These are phyloP conservation scores for Parasteatoda tepidariorum DNA, from an alignment of 1,140 invertebrate species.

Conservation along the genomic window DNA sequence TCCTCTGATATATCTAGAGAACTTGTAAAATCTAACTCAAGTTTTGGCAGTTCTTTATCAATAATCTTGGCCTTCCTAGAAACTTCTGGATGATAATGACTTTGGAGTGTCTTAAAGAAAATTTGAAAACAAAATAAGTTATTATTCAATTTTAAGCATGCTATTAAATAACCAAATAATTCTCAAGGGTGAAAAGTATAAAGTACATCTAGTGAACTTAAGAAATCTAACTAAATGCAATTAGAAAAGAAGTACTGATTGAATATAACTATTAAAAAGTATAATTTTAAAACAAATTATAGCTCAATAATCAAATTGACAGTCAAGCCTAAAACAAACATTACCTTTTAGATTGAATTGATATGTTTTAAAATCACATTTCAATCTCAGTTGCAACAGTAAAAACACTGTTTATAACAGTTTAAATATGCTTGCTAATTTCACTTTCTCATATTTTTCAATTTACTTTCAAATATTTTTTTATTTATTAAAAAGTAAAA, in stretches of 20 bases:
- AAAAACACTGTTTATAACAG: not conserved
- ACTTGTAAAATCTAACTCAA: slow-evolving; percentile 70
- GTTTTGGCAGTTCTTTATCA: slow-evolving; percentile 74
- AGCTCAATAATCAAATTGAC: not conserved
- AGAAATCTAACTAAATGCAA: not conserved
- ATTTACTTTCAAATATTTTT: too few species aligned
- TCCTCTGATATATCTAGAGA: not conserved
- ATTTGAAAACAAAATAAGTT: not conserved
- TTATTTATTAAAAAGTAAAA: too few species aligned
- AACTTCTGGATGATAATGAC: slow-evolving; percentile 80
- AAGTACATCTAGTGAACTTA: not conserved
- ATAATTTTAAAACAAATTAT: not conserved
- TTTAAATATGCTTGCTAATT: not conserved
- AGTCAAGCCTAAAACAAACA: not conserved
- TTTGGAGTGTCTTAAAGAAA: slow-evolving; percentile 73
- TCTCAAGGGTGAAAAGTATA: not conserved
- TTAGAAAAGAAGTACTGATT: not conserved
- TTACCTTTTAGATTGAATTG: too few species aligned
- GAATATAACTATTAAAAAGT: not conserved
- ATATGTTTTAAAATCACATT: not conserved
- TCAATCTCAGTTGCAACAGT: not conserved
- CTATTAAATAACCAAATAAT: slow-evolving; percentile 14
- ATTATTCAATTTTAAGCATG: not conserved
- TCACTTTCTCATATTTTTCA: too few species aligned
- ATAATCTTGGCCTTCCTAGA: slow-evolving; percentile 79